Evolutionary conservation across 1,140 invertebrate species (phyloP), one percentile per base, ranked within the genome.

Genomic region (Pantala flavescens): DNA sequence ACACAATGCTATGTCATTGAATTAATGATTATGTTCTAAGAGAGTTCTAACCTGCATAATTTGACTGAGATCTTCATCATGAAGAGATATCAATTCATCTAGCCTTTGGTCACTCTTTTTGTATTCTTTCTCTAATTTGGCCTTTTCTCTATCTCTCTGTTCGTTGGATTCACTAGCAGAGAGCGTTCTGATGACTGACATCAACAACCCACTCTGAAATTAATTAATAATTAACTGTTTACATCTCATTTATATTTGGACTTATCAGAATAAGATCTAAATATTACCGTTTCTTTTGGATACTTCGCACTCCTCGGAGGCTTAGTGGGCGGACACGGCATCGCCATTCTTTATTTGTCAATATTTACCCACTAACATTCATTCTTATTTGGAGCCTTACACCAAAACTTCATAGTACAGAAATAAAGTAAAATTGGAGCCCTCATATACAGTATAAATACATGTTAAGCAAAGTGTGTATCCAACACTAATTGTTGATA

Each of bases 111-210:
- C 96, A 84, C 95, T 96, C 80, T 90, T 88, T 81, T 93, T 93
- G 80, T 93, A 98, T 81, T 96, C 95, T 78, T 93, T 92, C 83
- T 98, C 96, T 43, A 98, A 86, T 82, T 95, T 94, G 0, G 90
- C 90, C 80, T 96, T 96, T 83, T 98, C 96, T 80, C 93, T 90
- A 81, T 98, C 96, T 78, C 96, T 85, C 81, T 98, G 94, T 80
- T 97, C 95, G 82, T 95, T 95, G 42, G 94, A 97, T 84, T 96
- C 94, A 85, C 93, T 97, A 43, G 93, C 91, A 24, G 94, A 95
- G 73, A 98, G 81, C 0, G 94, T 95, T 75, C 94, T 87, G 77
- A 98, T 97, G 10, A 97, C 94, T 70, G 93, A 93, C 88, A 97
- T 96, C 77, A 98, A 86, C 77, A 97, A 85, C 73, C 93, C 93